Conservation (phyloP, 2,888 invertebrate genomes). For the Parnassius mnemosyne region DNA sequence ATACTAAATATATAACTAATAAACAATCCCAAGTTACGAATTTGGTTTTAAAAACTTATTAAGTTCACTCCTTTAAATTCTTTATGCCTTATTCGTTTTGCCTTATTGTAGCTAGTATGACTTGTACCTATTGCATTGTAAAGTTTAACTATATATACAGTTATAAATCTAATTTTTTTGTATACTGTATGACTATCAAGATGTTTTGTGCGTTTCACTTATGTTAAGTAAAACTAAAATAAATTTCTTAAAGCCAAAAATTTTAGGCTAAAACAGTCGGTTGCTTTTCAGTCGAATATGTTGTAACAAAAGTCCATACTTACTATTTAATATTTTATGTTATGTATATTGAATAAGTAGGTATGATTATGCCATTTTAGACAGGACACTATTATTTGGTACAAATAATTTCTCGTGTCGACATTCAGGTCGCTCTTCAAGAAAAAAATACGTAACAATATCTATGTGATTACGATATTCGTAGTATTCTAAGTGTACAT, state of each 20-base stretch:
- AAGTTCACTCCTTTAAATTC: background rate
- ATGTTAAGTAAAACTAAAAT: constrained; percentile 26
- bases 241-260: constrained; percentile 3
- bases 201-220: constrained; percentile 63
- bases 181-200: constrained; percentile 55
- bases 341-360: background rate
- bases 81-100: too few species aligned
- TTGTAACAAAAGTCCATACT: background rate
- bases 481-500: background rate
- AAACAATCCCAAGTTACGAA: constrained; percentile 17
- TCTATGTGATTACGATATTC: background rate
- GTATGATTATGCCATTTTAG: background rate
- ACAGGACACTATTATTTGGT: background rate
- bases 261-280: constrained; percentile 14
- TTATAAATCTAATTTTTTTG: constrained; percentile 40
- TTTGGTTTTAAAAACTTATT: constrained; percentile 3
- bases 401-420: background rate
- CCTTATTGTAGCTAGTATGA: too few species aligned
- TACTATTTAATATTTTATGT: background rate
- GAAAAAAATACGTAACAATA: background rate
- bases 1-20: background rate
- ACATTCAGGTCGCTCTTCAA: background rate
- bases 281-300: constrained; percentile 16
- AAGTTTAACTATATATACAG: constrained; percentile 38
- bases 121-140: constrained; percentile 67